Percentiles rank a stretch among this genome's conserved stretches.
Evolutionary conservation across 2,888 invertebrate genomes (phyloP).

Genomic region (Sminthurides aquaticus): DNA sequence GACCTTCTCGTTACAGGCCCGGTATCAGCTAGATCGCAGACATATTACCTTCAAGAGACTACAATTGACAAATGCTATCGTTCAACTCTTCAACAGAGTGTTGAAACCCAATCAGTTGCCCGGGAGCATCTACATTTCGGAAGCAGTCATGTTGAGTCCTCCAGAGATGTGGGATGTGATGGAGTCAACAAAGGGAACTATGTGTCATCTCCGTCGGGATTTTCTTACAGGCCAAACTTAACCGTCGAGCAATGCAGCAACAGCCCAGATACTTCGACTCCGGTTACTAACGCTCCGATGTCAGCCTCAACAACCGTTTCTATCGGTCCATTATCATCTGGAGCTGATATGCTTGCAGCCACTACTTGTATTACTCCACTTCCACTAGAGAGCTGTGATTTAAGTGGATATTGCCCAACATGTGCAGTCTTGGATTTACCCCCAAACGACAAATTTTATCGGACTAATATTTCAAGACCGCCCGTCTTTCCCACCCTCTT

Average conservation of each 20-base stretch:
- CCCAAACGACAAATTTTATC: constrained; percentile 23
- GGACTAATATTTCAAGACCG: constrained; percentile 16
- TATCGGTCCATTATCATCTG: neutral
- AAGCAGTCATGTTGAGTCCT: no score
- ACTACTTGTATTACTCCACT: neutral
- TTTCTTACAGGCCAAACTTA: no score
- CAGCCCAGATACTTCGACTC: neutral
- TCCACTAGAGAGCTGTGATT: constrained; percentile 13
- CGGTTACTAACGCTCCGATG: neutral
- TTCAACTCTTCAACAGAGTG: no score
- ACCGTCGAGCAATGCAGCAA: neutral
- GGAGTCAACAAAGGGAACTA: no score
- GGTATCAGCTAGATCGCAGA: no score
- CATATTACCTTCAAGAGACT: no score
- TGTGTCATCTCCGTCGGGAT: no score
- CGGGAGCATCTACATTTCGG: no score
- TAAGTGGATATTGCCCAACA: constrained; percentile 21
- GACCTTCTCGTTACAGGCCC: no score
- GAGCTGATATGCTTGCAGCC: neutral
- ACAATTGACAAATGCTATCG: no score
- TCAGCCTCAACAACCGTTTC: neutral
- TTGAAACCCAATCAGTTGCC: no score
- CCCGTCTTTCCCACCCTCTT: constrained; percentile 27
- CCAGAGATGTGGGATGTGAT: no score
- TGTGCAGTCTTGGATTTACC: constrained; percentile 26